These are phyloP conservation scores for Connochaetes taurinus DNA, from an alignment of 2,113 vertebrate species.

Conservation along the genomic window DNA sequence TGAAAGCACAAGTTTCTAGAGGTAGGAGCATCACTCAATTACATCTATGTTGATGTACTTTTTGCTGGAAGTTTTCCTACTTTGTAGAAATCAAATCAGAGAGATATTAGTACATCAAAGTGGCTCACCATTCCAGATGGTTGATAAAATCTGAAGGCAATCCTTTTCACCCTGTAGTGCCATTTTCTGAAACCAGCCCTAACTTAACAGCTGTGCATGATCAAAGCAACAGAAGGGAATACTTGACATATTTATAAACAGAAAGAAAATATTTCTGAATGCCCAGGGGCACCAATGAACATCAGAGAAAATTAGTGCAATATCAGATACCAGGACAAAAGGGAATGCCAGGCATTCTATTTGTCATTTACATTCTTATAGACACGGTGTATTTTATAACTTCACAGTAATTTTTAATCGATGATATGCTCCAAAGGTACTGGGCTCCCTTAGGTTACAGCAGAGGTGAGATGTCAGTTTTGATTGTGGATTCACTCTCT, in stretches of 20 bases:
- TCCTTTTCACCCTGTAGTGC: slow-evolving; percentile 69
- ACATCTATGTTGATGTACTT: background rate
- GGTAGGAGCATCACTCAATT: background rate
- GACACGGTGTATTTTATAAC: background rate
- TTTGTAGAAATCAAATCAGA: slow-evolving; percentile 40
- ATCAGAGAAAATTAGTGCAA: slow-evolving; percentile 42
- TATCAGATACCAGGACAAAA: slow-evolving; percentile 18
- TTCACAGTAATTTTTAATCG: background rate
- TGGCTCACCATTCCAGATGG: slow-evolving; percentile 76
- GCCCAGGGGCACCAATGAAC: slow-evolving; percentile 56
- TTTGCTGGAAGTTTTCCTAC: slow-evolving; percentile 42
- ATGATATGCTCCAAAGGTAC: background rate
- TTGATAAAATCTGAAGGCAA: slow-evolving; percentile 67
- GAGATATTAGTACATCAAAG: slow-evolving; percentile 48
- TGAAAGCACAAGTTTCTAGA: slow-evolving; percentile 22
- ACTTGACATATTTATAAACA: slow-evolving; percentile 73
- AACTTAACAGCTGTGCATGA: slow-evolving; percentile 74
- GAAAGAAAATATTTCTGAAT: slow-evolving; percentile 70
- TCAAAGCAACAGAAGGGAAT: slow-evolving; percentile 74
- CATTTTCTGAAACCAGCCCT: slow-evolving; percentile 71
- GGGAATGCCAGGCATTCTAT: background rate
- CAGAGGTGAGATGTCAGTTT: background rate
- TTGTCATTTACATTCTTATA: background rate
- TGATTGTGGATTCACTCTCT: background rate
- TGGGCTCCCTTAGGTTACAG: background rate